Conservation (phyloP, 2,113 vertebrate species). For the Campylomormyrus numenius region DNA sequence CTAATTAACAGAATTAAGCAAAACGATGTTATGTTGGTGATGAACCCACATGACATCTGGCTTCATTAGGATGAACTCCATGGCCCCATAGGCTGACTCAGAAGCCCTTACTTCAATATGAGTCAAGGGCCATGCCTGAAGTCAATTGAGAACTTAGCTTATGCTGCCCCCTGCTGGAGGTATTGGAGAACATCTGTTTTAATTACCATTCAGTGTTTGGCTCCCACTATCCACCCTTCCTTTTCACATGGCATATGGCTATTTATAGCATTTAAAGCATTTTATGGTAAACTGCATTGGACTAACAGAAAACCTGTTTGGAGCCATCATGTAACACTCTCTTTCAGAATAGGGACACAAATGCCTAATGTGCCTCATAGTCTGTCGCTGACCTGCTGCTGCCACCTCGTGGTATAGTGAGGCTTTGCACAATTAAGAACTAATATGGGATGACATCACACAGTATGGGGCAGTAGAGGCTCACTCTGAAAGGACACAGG, state of each 20-base stretch:
- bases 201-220: background rate
- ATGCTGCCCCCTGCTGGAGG: conserved; percentile 12
- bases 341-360: background rate
- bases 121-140: background rate
- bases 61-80: background rate
- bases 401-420: background rate
- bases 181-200: background rate
- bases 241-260: background rate
- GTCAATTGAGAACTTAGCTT: background rate
- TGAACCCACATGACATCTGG: background rate
- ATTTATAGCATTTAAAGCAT: background rate
- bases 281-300: background rate
- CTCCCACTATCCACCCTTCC: background rate
- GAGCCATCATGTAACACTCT: background rate
- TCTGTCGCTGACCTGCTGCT: background rate
- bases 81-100: background rate
- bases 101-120: background rate
- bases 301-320: background rate
- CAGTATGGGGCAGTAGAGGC: background rate
- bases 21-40: background rate
- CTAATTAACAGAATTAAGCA: conserved; percentile 1
- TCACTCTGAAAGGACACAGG: background rate
- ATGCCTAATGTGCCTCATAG: background rate
- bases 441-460: background rate
- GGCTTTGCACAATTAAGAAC: background rate